Evolutionary conservation across 1,140 invertebrate genomes (phyloP).

Genomic region (Venturia canescens): DNA sequence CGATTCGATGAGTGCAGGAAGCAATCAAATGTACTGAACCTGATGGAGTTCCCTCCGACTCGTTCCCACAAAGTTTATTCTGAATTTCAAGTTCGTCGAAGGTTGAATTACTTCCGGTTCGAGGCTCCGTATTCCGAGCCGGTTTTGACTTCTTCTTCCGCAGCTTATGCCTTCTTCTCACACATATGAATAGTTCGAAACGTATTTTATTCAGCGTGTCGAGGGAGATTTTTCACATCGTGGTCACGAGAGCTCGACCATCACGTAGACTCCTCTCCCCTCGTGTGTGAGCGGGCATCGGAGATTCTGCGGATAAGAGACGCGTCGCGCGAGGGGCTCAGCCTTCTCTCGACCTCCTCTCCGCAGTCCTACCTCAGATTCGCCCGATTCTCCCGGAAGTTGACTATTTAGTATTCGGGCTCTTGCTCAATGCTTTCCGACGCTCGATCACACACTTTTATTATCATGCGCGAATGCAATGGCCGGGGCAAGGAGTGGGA

Average conservation of each 20-base stretch:
- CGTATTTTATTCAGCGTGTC: conserved; percentile 13
- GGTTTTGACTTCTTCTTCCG: not conserved
- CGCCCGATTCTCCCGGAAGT: conserved; percentile 42
- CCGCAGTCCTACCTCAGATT: not conserved
- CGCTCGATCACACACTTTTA: conserved; percentile 32
- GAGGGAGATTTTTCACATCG: not conserved
- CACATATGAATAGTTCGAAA: conserved; percentile 5
- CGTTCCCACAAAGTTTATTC: not conserved
- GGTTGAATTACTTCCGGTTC: not conserved
- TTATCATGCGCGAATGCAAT: no score
- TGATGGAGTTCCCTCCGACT: not conserved
- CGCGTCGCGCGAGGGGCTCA: not conserved
- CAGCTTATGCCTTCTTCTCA: not conserved
- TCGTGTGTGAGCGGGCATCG: conserved; percentile 14
- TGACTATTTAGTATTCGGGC: conserved; percentile 50
- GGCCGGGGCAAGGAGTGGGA: not conserved
- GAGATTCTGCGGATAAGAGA: conserved; percentile 45
- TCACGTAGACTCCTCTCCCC: conserved; percentile 37
- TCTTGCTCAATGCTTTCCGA: conserved; percentile 36
- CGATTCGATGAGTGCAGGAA: not conserved
- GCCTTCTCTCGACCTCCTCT: no score
- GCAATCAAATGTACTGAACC: not conserved
- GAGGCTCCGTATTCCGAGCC: not conserved
- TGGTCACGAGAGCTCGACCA: conserved; percentile 7
- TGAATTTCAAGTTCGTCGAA: not conserved